Base-by-base conservation (phyloP, 2,888 invertebrate genomes). In the Lasius platythorax region DNA sequence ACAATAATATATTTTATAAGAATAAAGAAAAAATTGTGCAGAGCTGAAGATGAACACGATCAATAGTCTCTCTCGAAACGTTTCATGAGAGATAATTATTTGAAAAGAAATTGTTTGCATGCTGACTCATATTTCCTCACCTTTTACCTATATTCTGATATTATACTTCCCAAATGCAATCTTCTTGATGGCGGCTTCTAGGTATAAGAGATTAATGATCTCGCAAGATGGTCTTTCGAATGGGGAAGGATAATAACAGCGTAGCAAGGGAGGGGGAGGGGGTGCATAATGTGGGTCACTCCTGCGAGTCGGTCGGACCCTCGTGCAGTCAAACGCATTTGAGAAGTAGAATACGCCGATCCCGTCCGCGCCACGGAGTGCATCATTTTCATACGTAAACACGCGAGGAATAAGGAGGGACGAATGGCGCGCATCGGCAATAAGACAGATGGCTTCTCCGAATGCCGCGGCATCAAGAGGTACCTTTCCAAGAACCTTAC, bases 371-470 rank as follows among this genome's bases (percentile, higher is more conserved):
- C 67, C 64, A 50, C 50, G 74, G 68, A 79, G 88, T 88, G 87
- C 92, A 85, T 91, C 91, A 90, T 91, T 91, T 90, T 90, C 92
- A 92, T 90, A 91, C 87, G 90, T 87, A 90, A 92, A 91, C 91
- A 90, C 85, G 89, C 85, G 37, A 76, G 85, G 76, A 87, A 88
- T 85, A 88, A 85, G 85, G 73, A 46, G 40, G n/a, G 40, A 30
- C 18, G 70, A 61, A 61, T 3, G 46, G 66, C 18, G 40, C 63
- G 58, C 82, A 73, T 75, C 64, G 86, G 87, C 86, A 91, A 91
- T 91, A 91, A 91, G 91, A 91, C 87, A 85, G 85, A 91, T 89
- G 78, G 84, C 67, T 85, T 67, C 56, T 46, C 83, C 70, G 68
- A 11, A 64, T n/a, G 63, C 40, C 76, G 56, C 37, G 50, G 9